Evolutionary conservation across 2,113 vertebrate genomes (phyloP).

Genomic region (Suncus etruscus): DNA sequence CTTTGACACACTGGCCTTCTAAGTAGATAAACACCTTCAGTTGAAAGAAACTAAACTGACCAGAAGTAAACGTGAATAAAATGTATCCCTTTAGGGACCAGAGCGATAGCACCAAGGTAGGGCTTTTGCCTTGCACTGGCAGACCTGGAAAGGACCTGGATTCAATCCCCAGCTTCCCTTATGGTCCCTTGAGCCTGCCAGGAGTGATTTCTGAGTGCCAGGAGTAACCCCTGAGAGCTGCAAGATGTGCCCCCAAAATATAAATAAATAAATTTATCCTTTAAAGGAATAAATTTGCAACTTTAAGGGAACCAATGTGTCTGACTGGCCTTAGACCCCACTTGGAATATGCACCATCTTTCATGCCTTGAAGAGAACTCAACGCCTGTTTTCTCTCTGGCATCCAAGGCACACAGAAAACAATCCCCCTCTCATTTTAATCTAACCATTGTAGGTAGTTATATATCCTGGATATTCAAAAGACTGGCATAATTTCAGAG

Average conservation of each 20-base stretch:
- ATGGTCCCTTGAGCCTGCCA: too few species aligned
- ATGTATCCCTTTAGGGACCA: neutral
- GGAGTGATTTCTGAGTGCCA: too few species aligned
- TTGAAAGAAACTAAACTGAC: constrained; percentile 14
- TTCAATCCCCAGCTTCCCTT: too few species aligned
- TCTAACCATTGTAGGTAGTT: neutral
- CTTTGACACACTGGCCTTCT: neutral
- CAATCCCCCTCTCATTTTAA: neutral
- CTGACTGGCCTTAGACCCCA: neutral
- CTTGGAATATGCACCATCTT: neutral
- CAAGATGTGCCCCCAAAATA: too few species aligned
- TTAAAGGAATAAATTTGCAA: too few species aligned
- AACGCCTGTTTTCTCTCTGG: too few species aligned
- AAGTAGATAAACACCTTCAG: neutral
- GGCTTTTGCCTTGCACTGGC: too few species aligned
- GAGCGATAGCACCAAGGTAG: too few species aligned
- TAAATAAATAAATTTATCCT: too few species aligned
- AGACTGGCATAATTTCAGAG: neutral
- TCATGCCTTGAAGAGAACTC: neutral
- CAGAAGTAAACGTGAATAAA: neutral
- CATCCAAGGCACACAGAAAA: neutral
- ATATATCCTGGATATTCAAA: neutral
- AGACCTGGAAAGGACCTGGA: too few species aligned
- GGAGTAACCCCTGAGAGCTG: too few species aligned
- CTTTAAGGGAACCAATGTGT: neutral